These are phyloP conservation scores for Fistularia tabacaria DNA, from an alignment of 2,797 vertebrate species.

Conservation along the genomic window DNA sequence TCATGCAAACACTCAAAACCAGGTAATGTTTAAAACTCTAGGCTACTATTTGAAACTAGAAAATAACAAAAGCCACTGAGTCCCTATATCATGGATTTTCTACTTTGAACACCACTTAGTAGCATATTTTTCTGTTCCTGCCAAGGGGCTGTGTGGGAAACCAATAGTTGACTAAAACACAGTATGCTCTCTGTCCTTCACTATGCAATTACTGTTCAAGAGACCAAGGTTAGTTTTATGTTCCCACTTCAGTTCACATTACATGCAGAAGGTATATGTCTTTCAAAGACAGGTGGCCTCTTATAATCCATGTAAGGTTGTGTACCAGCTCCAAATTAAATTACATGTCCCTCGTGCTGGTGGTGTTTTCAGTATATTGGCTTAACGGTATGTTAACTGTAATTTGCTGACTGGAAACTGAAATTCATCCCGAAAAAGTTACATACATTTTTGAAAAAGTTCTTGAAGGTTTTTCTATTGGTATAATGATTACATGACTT, in stretches of 20 bases:
- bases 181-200: slow-evolving; percentile 38
- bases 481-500: slow-evolving; percentile 16
- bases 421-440: slow-evolving; percentile 47
- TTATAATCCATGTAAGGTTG: slow-evolving; percentile 58
- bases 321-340: slow-evolving; percentile 37
- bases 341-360: slow-evolving; percentile 34
- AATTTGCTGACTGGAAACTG: slow-evolving; percentile 47
- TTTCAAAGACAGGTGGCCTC: slow-evolving; percentile 58
- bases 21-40: slow-evolving; percentile 50
- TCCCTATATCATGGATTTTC: slow-evolving; percentile 34
- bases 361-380: slow-evolving; percentile 44
- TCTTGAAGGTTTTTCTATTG: slow-evolving; percentile 39
- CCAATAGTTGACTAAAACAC: slow-evolving; percentile 29
- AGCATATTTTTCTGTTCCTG: slow-evolving; percentile 50
- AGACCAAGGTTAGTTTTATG: slow-evolving; percentile 51
- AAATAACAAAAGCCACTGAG: slow-evolving; percentile 44
- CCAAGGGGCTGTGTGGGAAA: slow-evolving; percentile 48
- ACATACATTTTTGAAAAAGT: slow-evolving; percentile 23
- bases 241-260: slow-evolving; percentile 47
- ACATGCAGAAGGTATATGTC: slow-evolving; percentile 49
- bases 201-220: slow-evolving; percentile 51
- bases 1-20: slow-evolving; percentile 44
- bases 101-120: slow-evolving; percentile 25
- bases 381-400: slow-evolving; percentile 49
- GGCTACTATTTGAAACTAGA: slow-evolving; percentile 41